Evolutionary conservation across 2,113 vertebrate species (phyloP).

Genomic region (Artemisiospiza belli): DNA sequence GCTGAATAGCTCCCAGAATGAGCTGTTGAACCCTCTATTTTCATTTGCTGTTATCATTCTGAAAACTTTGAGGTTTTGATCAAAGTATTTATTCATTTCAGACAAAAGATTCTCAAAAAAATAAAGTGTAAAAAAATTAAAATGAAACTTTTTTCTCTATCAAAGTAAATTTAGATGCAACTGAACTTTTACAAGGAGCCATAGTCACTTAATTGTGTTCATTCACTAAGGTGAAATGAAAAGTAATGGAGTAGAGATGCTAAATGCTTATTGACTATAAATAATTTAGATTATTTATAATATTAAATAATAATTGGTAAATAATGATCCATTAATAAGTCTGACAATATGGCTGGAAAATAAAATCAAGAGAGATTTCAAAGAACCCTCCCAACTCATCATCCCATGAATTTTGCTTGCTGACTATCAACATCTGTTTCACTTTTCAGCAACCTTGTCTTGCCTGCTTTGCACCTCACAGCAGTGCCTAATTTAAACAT

Average conservation of each 20-base stretch:
- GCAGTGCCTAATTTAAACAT: neutral
- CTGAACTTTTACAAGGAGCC: neutral
- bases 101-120: neutral
- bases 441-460: neutral
- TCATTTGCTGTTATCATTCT: neutral
- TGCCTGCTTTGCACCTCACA: neutral
- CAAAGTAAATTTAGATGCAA: neutral
- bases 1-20: neutral
- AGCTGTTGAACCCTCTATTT: neutral
- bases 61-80: neutral
- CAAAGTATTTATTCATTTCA: neutral
- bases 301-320: neutral
- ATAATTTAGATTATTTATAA: neutral
- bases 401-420: neutral
- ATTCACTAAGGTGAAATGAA: neutral
- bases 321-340: neutral
- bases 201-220: neutral
- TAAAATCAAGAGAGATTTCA: neutral
- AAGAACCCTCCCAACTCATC: neutral
- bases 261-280: neutral
- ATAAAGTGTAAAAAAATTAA: neutral
- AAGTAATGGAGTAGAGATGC: neutral
- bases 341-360: neutral
- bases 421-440: neutral
- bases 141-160: neutral